Evolutionary conservation across 35 echinoderm and acorn worm genomes (phyloP).

Genomic region (Lytechinus pictus): DNA sequence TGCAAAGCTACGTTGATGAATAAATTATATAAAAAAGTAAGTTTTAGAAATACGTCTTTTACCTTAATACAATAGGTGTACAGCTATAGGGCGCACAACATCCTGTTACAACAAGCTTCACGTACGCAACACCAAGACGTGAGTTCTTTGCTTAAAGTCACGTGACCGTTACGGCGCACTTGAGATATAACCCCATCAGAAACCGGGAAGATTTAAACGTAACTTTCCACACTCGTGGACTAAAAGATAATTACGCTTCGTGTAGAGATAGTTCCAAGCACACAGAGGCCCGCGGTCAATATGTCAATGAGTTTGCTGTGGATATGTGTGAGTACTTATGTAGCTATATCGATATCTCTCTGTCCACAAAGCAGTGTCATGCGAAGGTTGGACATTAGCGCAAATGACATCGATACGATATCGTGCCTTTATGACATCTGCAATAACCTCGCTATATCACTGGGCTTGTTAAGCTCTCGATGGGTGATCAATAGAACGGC

Average conservation of each 20-base stretch:
- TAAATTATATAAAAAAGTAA: no score
- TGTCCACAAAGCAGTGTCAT: background rate
- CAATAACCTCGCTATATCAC: background rate
- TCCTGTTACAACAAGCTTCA: background rate
- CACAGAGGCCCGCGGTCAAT: background rate
- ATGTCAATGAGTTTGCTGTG: background rate
- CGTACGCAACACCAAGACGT: background rate
- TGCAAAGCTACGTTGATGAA: no score
- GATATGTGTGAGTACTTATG: background rate
- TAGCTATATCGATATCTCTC: background rate
- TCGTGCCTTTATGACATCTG: background rate
- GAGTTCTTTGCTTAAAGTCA: background rate
- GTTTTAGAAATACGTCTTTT: background rate
- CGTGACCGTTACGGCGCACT: background rate
- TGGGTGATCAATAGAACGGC: conserved; percentile 11
- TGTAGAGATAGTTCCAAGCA: background rate
- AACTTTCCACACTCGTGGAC: background rate
- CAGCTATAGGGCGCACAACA: background rate
- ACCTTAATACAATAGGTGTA: background rate
- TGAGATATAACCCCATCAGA: background rate
- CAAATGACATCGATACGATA: conserved; percentile 31
- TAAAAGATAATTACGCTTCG: background rate
- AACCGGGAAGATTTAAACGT: background rate
- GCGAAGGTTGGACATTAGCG: background rate
- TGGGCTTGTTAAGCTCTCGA: background rate